Evolutionary conservation across 2,797 vertebrate species (phyloP).

Genomic region (Parauchenoglanis ngamensis): DNA sequence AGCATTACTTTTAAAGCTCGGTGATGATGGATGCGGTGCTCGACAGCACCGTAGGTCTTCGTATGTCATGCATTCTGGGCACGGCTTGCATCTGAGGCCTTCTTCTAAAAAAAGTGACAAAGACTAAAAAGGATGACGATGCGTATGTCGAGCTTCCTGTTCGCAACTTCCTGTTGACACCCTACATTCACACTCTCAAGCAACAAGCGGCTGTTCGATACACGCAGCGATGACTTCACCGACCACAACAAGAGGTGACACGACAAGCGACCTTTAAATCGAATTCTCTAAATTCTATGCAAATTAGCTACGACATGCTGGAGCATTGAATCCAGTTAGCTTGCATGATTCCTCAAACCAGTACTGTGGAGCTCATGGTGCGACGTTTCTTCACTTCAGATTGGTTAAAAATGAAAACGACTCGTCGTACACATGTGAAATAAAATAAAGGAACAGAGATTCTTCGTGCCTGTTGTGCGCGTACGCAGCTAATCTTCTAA

Average conservation of each 20-base stretch:
- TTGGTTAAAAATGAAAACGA: no score
- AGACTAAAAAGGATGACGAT: background rate
- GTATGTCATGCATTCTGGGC: background rate
- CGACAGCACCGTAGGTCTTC: background rate
- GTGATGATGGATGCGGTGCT: no score
- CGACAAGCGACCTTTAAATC: background rate
- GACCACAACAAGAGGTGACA: background rate
- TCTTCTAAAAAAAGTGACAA: background rate
- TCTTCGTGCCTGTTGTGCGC: background rate
- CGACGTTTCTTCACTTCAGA: background rate
- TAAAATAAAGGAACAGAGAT: background rate
- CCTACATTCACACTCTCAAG: background rate
- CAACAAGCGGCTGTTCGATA: background rate
- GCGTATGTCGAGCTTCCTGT: background rate
- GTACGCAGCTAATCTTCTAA: background rate
- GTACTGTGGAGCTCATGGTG: background rate
- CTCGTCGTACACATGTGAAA: background rate
- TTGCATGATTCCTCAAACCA: background rate
- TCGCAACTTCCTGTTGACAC: background rate
- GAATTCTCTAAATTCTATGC: background rate
- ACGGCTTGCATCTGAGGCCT: background rate
- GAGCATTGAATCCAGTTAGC: no score
- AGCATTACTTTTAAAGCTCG: background rate
- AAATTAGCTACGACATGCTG: background rate
- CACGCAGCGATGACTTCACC: background rate